A percentile compares a stretch with the other conserved stretches of the same genome.
phyloP scores from a whole-genome alignment of 2,113 vertebrate species.

The Malurus elegans region DNA sequence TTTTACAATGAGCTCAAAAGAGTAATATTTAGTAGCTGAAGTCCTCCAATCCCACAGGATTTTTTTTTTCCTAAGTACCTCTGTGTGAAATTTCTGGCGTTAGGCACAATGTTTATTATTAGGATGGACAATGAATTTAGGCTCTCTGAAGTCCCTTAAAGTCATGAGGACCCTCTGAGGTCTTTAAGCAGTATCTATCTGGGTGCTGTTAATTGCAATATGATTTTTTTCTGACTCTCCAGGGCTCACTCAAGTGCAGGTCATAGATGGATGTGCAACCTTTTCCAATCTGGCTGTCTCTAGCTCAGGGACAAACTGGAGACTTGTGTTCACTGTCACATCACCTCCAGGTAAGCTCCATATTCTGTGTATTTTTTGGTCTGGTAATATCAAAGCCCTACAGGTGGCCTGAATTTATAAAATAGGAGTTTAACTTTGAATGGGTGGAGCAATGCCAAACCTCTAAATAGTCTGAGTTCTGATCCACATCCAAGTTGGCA shows the following conservation, averaged over 20 bases:
- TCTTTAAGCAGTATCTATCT: background rate
- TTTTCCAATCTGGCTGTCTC: conserved; percentile 72
- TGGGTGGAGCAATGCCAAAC: background rate
- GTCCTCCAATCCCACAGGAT: background rate
- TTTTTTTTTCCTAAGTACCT: background rate
- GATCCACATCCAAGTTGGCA: background rate
- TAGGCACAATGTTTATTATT: background rate
- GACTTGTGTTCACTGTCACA: conserved; percentile 71
- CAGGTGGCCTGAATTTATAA: background rate
- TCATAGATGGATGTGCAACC: conserved; percentile 65
- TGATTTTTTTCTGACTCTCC: background rate
- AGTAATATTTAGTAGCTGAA: background rate
- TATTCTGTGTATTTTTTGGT: background rate
- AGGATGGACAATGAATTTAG: background rate
- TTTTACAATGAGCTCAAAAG: background rate
- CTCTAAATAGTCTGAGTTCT: background rate
- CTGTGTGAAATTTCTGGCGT: background rate
- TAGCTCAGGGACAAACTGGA: conserved; percentile 69
- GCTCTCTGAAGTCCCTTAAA: background rate
- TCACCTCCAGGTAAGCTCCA: conserved; percentile 72
- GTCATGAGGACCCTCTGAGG: background rate
- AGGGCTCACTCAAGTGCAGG: conserved; percentile 66
- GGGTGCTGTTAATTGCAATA: background rate
- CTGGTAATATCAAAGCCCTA: background rate
- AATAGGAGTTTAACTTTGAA: background rate